These are phyloP conservation scores for Apotomis capreana DNA, from an alignment of 2,888 invertebrate species.

Conservation along the genomic window DNA sequence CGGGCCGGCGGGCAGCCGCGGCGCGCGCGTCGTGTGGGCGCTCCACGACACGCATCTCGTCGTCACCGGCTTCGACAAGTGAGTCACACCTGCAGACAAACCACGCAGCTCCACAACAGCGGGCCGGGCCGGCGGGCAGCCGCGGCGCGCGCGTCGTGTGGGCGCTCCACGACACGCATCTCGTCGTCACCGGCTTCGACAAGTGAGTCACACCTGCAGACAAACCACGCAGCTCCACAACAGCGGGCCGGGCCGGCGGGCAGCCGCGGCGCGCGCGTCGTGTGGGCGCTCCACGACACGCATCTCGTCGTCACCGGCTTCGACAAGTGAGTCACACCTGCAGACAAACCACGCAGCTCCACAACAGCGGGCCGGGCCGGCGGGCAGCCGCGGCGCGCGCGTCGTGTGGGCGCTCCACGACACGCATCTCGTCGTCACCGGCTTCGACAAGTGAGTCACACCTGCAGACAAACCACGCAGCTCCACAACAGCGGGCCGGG, in stretches of 20 bases:
- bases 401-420: slow-evolving; percentile 95
- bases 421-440: slow-evolving; percentile 92
- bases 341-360: too few relatives aligned
- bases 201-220: slow-evolving; percentile 82
- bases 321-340: slow-evolving; percentile 86
- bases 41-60: slow-evolving; percentile 93
- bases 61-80: slow-evolving; percentile 96
- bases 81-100: slow-evolving; percentile 49
- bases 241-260: slow-evolving; percentile 94
- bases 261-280: slow-evolving; percentile 93
- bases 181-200: slow-evolving; percentile 96
- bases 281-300: slow-evolving; percentile 94
- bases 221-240: too few relatives aligned
- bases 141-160: slow-evolving; percentile 95
- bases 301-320: slow-evolving; percentile 96
- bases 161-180: slow-evolving; percentile 93
- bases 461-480: too few relatives aligned
- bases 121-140: slow-evolving; percentile 93
- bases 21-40: slow-evolving; percentile 96
- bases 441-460: slow-evolving; percentile 91
- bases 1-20: slow-evolving; percentile 94
- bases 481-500: slow-evolving; percentile 89
- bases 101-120: too few relatives aligned
- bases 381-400: slow-evolving; percentile 94
- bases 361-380: slow-evolving; percentile 90